These are phyloP conservation scores for Pionites leucogaster DNA, from an alignment of 2,113 vertebrate species.

Conservation along the genomic window DNA sequence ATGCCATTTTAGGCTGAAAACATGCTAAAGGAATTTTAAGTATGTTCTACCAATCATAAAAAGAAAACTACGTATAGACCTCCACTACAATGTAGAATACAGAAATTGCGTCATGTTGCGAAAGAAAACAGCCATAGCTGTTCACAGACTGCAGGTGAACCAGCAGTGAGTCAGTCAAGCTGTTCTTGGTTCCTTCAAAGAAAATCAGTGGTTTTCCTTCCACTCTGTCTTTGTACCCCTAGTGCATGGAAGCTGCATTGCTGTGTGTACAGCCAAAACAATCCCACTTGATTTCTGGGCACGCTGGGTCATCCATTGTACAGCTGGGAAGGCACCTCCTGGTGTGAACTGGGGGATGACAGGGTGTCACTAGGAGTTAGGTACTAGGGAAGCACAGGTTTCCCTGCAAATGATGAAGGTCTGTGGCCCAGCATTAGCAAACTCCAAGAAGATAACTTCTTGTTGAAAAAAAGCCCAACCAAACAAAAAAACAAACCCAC, in stretches of 20 bases:
- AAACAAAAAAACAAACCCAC: too few relatives aligned
- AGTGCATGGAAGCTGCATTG: fast-evolving
- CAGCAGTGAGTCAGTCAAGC: fast-evolving
- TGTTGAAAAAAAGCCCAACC: fast-evolving
- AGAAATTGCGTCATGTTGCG: background rate
- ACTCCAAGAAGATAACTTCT: background rate
- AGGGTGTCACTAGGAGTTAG: background rate
- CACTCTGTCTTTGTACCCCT: background rate
- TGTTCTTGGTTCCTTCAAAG: background rate
- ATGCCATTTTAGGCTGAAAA: constrained; percentile 15
- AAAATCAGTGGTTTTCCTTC: background rate
- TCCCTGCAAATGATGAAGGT: background rate
- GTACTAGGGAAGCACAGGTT: background rate
- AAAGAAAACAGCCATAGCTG: background rate
- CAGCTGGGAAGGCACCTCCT: background rate
- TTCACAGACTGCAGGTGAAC: background rate
- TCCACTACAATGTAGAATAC: background rate
- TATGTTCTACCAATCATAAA: background rate
- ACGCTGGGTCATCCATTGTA: fast-evolving
- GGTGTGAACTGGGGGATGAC: background rate
- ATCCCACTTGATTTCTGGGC: too few relatives aligned
- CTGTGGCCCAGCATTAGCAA: background rate
- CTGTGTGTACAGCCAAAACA: fast-evolving
- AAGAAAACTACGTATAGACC: background rate
- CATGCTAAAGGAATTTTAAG: background rate